Conservation (phyloP, 2,797 vertebrate species). For the Trachops cirrhosus region DNA sequence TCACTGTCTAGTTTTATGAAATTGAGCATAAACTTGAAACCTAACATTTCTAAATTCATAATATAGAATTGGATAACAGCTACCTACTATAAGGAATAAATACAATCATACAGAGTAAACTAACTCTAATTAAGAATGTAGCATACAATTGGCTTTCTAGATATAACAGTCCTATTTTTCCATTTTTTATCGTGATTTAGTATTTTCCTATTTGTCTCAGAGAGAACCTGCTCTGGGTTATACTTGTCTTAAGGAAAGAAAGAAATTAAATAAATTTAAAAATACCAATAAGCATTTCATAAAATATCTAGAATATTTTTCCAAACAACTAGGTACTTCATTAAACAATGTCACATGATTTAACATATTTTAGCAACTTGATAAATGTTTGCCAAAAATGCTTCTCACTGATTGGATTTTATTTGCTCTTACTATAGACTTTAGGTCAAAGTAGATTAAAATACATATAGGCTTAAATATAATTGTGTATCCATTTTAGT, state of each 20-base stretch:
- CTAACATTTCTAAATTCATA: neutral
- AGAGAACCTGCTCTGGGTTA: neutral
- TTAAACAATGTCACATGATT: neutral
- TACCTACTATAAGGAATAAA: neutral
- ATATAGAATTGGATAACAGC: neutral
- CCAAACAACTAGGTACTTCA: neutral
- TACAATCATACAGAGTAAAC: neutral
- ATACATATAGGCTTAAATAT: neutral
- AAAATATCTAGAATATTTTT: neutral
- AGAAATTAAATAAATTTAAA: neutral
- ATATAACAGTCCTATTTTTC: neutral
- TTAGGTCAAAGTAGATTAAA: neutral
- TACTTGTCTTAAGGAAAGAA: neutral
- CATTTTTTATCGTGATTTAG: neutral
- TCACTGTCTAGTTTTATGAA: neutral
- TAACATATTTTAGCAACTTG: neutral
- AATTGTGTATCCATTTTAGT: neutral
- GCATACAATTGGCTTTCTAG: neutral
- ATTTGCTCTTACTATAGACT: neutral
- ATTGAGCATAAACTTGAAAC: neutral
- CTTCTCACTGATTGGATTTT: neutral
- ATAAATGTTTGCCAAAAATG: neutral
- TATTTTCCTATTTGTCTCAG: conserved; percentile 19
- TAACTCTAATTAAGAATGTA: neutral
- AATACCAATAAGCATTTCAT: neutral